Percentiles rank a stretch among this genome's conserved stretches.
These are phyloP conservation scores for Collichthys lucidus DNA, from an alignment of 2,113 vertebrate species.

Conservation along the genomic window DNA sequence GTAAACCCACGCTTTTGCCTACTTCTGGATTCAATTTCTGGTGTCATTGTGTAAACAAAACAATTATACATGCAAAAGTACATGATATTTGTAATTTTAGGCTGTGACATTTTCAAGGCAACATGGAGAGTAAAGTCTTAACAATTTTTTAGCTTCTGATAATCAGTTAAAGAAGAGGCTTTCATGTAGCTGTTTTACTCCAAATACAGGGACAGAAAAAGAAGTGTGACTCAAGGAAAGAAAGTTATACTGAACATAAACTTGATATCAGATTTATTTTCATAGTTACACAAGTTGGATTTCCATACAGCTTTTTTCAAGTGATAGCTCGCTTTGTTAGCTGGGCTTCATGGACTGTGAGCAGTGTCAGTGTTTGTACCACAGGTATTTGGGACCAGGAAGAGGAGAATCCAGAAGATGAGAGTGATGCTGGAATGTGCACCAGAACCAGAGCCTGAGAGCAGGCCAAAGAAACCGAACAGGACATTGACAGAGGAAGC, in stretches of 20 bases:
- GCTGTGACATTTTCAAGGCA: neutral
- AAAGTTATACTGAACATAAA: neutral
- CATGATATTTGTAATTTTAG: neutral
- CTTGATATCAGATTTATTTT: neutral
- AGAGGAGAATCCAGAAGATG: no score
- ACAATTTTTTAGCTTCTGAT: neutral
- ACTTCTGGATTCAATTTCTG: neutral
- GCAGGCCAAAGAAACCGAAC: no score
- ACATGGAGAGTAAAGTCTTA: neutral
- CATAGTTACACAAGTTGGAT: no score
- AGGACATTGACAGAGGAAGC: no score
- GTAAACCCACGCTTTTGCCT: neutral
- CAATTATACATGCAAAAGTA: neutral
- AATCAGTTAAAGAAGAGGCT: neutral
- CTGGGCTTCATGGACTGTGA: no score
- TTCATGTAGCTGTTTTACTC: neutral
- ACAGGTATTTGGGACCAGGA: no score
- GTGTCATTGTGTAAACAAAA: neutral
- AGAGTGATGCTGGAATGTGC: no score
- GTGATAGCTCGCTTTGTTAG: no score
- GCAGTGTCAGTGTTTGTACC: no score
- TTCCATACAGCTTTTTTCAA: no score
- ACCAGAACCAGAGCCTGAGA: no score
- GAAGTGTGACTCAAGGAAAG: neutral
- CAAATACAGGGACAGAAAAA: neutral